Evolutionary conservation across 2,888 invertebrate genomes (phyloP), one percentile per base, ranked within the genome.

Genomic region (Dione vanillae): DNA sequence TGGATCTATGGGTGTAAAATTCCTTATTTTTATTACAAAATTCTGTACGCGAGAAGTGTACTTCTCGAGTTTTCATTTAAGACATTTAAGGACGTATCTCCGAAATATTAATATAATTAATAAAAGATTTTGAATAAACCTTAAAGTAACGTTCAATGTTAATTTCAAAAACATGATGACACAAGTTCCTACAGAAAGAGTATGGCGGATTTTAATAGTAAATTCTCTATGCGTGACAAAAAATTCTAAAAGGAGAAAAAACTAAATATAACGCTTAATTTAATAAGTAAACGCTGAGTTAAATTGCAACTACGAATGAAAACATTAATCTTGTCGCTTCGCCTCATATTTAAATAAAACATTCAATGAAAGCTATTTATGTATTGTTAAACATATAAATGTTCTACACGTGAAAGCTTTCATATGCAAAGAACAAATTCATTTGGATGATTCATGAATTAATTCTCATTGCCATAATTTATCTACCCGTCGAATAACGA

Each of bases 361-460:
- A 47, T 19, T 47, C 10, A 47, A 47, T 47, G 16, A 47, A 47
- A 16, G 10, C 7, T 52, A 35, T 35, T 8, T 35, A 27, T 35
- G 14, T 52, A 52, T 35, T 59, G 41, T 43, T 59, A 59, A 8
- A 10, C 20, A 20, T 20, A 20, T 61, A 27, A 37, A 20, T 27
- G 27, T 43, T 40, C 2, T 8, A 49, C 35, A n/a, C 2, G 19
- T 37, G 47, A 65, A 65, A 40, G 40, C 49, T 14, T 40, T 40
- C 14, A 51, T 51, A 51, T 16, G 12, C 49, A 14, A 37, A 10
- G 40, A 12, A 51, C 65, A 40, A 65, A 35, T 40, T 49, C 14
- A 65, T 65, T 65, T 19, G 51, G 65, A 65, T 65, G 51, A 65
- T 61, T 61, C 59, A 61, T 43, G 43, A 27, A 61, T 61, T 61